Evolutionary conservation across 1,140 invertebrate genomes (phyloP).

Genomic region (Coenobita brevimanus): DNA sequence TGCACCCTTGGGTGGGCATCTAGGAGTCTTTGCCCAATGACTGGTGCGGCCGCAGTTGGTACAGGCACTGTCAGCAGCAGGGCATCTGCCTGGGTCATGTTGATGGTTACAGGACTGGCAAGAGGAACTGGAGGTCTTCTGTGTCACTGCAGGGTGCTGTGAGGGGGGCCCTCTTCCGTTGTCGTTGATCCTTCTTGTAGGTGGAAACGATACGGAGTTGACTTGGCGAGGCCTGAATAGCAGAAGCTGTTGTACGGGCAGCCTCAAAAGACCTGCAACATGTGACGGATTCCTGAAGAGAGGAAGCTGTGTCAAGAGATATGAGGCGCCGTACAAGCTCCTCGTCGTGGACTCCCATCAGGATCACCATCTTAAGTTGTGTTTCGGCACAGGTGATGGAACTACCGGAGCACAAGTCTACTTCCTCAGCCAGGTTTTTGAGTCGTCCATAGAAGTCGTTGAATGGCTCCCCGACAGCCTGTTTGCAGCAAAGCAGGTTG

Average conservation of each 20-base stretch:
- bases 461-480: background rate
- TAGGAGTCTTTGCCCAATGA: constrained; percentile 7
- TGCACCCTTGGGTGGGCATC: background rate
- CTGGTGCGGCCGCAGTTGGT: background rate
- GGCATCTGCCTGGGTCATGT: background rate
- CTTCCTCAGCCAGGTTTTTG: constrained; percentile 22
- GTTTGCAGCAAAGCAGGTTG: background rate
- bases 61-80: background rate
- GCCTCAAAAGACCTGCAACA: constrained; percentile 5
- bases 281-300: background rate
- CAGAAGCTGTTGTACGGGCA: background rate
- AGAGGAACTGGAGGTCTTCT: background rate
- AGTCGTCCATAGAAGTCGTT: background rate
- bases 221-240: constrained; percentile 8
- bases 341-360: background rate
- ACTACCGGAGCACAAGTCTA: constrained; percentile 11
- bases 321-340: constrained; percentile 11
- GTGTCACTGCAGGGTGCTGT: background rate
- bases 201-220: background rate
- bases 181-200: background rate
- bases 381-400: background rate
- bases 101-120: background rate
- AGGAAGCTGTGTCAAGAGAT: background rate
- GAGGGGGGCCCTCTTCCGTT: background rate
- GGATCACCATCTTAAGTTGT: constrained; percentile 7